Percentiles rank a stretch among this genome's conserved stretches.
Evolutionary conservation across 2,113 vertebrate genomes (phyloP).

Genomic region (Camelus bactrianus): DNA sequence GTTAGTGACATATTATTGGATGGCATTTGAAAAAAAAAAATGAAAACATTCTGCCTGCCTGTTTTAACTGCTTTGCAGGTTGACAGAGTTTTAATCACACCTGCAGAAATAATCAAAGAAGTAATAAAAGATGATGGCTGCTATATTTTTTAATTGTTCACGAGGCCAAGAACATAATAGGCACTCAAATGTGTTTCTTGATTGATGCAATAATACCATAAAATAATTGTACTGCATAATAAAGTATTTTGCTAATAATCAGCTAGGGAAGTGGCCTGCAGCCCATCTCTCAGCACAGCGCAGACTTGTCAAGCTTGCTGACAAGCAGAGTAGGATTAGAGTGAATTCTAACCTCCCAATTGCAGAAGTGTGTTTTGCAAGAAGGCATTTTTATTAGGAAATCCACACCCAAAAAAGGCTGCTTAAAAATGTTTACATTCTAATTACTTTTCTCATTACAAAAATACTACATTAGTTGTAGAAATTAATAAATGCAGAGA

Average conservation of each 20-base stretch:
- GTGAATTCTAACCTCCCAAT: not conserved
- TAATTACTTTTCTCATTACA: constrained; percentile 7
- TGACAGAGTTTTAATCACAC: not conserved
- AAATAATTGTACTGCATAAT: not conserved
- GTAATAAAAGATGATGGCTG: not conserved
- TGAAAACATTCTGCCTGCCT: not conserved
- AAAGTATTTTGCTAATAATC: constrained; percentile 27
- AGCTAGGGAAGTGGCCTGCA: not conserved
- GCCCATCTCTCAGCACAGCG: not conserved
- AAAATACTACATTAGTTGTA: not conserved
- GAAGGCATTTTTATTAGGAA: constrained; percentile 1
- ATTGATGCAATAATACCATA: not conserved
- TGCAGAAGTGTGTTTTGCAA: not conserved
- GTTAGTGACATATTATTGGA: not conserved
- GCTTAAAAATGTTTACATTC: not conserved
- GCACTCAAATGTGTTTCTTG: not conserved
- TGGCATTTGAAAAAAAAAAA: not conserved
- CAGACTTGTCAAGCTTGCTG: not conserved
- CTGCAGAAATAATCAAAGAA: not conserved
- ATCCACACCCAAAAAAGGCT: not conserved
- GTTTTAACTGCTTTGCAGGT: not conserved
- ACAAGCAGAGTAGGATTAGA: not conserved
- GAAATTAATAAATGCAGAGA: not conserved
- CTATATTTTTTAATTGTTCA: not conserved
- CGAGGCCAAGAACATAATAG: not conserved